Conservation (phyloP, 30 jellyfish, hydroid and myxozoan genomes). For the Pseudorhiza aurosa region DNA sequence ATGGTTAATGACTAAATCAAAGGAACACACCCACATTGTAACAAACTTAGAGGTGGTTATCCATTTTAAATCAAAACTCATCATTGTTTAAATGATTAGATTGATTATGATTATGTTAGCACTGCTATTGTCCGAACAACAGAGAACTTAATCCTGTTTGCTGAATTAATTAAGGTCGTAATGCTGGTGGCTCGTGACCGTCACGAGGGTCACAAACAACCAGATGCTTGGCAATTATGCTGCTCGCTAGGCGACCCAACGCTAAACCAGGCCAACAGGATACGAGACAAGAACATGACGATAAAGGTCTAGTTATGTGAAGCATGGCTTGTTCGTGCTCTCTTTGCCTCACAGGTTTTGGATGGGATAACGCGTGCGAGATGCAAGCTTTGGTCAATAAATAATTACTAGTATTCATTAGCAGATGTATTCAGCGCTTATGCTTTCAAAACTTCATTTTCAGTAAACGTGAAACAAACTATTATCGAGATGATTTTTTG, state of each 20-base stretch:
- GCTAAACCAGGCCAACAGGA: slow-evolving; percentile 1
- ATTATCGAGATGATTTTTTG: no score
- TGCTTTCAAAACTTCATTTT: no score
- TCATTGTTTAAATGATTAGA: slow-evolving; percentile 6
- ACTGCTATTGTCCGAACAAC: slow-evolving; percentile 14
- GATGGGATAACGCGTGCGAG: no score
- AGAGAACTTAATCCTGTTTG: slow-evolving; percentile 6
- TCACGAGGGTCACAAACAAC: slow-evolving; percentile 15
- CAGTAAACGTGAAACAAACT: no score
- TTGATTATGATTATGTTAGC: slow-evolving; percentile 49
- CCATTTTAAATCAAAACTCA: background rate
- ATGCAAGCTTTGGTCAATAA: no score
- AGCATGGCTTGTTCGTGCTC: no score
- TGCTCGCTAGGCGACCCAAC: slow-evolving; percentile 50
- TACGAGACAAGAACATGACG: no score
- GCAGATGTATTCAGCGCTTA: no score
- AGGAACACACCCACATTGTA: slow-evolving; percentile 32
- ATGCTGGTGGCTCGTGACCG: slow-evolving; percentile 33
- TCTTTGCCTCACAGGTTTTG: no score
- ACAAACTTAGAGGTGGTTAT: slow-evolving; percentile 24
- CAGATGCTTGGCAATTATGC: slow-evolving; percentile 25
- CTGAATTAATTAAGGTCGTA: slow-evolving; percentile 19
- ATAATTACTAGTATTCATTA: no score
- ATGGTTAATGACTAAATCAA: no score
- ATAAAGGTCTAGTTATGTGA: no score